Conservation (phyloP, 2,113 vertebrate species). For the Macquaria australasica region DNA sequence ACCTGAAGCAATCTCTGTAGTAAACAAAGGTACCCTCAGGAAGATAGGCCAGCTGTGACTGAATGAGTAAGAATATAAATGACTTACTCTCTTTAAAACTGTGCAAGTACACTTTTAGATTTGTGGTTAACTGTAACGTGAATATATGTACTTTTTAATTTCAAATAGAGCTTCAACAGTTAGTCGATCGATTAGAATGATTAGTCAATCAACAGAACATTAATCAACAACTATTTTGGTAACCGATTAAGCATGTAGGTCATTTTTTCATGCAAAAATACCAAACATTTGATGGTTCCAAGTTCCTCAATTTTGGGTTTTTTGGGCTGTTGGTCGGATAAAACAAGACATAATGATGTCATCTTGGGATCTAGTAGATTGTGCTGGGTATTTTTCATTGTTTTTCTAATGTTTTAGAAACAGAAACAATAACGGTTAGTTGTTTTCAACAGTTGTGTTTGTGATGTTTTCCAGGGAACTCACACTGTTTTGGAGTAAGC, state of each 20-base stretch:
- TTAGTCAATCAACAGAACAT: background rate
- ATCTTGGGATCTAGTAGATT: background rate
- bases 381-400: background rate
- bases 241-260: background rate
- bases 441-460: conserved; percentile 21
- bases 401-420: background rate
- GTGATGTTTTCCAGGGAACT: conserved; percentile 90
- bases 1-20: background rate
- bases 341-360: background rate
- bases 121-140: background rate
- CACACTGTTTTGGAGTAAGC: conserved; percentile 99
- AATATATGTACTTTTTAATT: background rate
- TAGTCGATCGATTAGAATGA: background rate
- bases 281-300: background rate
- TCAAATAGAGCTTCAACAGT: background rate
- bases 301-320: background rate
- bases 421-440: background rate
- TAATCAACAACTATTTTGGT: background rate
- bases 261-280: background rate
- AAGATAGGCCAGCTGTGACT: background rate
- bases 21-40: background rate
- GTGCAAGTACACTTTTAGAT: background rate
- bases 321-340: background rate
- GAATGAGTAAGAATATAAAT: background rate
- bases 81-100: background rate